Evolutionary conservation across 2,797 vertebrate species (phyloP).

Genomic region (Enteromius unitaeniatus): DNA sequence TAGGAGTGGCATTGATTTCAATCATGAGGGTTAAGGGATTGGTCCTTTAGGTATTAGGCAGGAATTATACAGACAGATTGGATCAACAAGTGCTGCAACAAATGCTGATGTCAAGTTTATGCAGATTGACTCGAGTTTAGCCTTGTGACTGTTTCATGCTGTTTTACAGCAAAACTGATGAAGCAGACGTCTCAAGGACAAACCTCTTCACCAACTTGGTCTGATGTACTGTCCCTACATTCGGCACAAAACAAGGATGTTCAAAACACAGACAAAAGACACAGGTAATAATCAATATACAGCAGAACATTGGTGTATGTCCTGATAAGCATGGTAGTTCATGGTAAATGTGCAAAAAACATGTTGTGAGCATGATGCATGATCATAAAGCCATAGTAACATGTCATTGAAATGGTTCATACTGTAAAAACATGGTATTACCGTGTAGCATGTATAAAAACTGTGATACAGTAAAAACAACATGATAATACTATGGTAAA

Average conservation of each 20-base stretch:
- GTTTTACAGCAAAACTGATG: conserved; percentile 72
- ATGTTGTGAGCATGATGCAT: background rate
- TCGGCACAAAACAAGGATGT: conserved; percentile 80
- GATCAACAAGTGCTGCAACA: conserved; percentile 22
- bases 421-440: background rate
- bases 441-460: background rate
- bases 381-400: background rate
- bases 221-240: conserved; percentile 88
- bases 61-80: conserved; percentile 32
- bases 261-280: conserved; percentile 68
- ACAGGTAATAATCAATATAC: conserved; percentile 69
- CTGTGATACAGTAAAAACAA: background rate
- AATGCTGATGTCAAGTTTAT: conserved; percentile 15
- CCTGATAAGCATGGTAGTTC: background rate
- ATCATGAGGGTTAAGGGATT: conserved; percentile 33
- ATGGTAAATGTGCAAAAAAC: background rate
- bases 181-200: conserved; percentile 81
- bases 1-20: conserved; percentile 65
- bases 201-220: conserved; percentile 84
- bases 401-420: background rate
- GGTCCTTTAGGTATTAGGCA: conserved; percentile 6
- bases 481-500: background rate
- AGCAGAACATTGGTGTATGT: background rate
- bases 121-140: background rate
- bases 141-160: conserved; percentile 8